phyloP scores from a whole-genome alignment of 2,113 vertebrate species.

The Notothenia coriiceps region DNA sequence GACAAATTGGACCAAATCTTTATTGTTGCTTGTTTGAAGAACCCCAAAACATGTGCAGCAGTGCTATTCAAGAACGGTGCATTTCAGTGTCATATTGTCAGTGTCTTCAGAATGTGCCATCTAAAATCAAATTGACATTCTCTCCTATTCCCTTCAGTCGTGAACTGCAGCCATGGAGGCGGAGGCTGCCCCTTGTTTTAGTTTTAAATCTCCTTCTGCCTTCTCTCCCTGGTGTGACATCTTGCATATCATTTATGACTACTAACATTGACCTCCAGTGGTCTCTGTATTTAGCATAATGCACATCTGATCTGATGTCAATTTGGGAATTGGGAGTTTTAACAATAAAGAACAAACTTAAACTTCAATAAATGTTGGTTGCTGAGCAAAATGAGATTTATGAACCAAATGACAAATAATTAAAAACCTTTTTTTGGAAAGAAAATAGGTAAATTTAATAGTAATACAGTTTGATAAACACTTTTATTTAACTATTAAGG shows the following conservation, averaged over 20 bases:
- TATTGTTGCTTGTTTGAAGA: not conserved
- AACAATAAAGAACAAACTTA: not conserved
- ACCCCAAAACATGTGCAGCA: not conserved
- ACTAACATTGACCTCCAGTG: slow-evolving; percentile 23
- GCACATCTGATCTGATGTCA: slow-evolving; percentile 23
- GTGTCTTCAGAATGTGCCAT: slow-evolving; percentile 9
- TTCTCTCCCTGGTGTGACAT: slow-evolving; percentile 29
- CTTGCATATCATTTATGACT: slow-evolving; percentile 48
- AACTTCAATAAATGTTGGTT: too few species aligned
- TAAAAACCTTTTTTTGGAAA: not conserved
- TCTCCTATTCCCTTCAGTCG: slow-evolving; percentile 3
- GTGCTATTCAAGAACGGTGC: not conserved
- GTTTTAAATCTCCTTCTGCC: slow-evolving; percentile 26
- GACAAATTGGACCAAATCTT: not conserved
- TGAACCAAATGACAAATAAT: not conserved
- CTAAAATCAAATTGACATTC: slow-evolving; percentile 23
- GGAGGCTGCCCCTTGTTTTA: not conserved
- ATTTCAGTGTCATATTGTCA: not conserved
- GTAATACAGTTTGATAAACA: not conserved
- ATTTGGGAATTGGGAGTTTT: not conserved
- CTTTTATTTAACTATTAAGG: too few species aligned
- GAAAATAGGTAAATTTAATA: not conserved
- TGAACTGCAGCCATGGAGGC: not conserved
- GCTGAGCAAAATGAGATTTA: too few species aligned
- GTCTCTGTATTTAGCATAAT: slow-evolving; percentile 32